Evolutionary conservation across 2,888 invertebrate species (phyloP), one percentile per base, ranked within the genome.

Genomic region (Pardosa pseudoannulata): DNA sequence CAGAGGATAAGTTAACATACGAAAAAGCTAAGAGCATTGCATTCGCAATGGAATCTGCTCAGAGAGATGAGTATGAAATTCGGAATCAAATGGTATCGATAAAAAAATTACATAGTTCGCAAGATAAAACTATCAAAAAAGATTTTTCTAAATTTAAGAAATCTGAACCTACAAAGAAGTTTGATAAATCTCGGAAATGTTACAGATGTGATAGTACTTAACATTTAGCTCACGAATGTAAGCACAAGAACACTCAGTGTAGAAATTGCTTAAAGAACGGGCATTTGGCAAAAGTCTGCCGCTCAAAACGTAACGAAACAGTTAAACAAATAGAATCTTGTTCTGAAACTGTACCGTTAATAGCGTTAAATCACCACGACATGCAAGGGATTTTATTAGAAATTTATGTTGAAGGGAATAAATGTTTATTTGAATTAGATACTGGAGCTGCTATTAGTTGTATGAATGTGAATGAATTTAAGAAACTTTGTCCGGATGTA

Each of bases 261-360:
- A 65, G 65, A 65, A 64, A 75, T 75, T 75, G 75, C 75, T 75
- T 75, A 75, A 75, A 75, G 75, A 75, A 75, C 75, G 75, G 75
- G 65, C 75, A 75, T 75, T 75, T 75, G 75, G 75, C 75, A 75
- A 75, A 75, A 75, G 75, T 75, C 75, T 75, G 64, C 75, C 75
- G 64, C 65, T 75, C 75, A 75, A 75, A 75, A 75, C 75, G 75
- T 75, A 75, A 75, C 75, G 65, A 75, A 75, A 75, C 75, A 75
- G 75, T 75, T 75, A 75, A 75, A 75, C 75, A 75, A 75, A 75
- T 75, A 75, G 75, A 75, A 75, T 75, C 75, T 75, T 75, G 65
- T 75, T 75, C 41, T 75, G 75, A 75, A n/a, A n/a, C n/a, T n/a
- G n/a, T n/a, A n/a, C n/a, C n/a, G 50, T 50, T 50, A 50, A 50